Conservation (phyloP, 2,888 invertebrate genomes). For the Prosapia bicincta region DNA sequence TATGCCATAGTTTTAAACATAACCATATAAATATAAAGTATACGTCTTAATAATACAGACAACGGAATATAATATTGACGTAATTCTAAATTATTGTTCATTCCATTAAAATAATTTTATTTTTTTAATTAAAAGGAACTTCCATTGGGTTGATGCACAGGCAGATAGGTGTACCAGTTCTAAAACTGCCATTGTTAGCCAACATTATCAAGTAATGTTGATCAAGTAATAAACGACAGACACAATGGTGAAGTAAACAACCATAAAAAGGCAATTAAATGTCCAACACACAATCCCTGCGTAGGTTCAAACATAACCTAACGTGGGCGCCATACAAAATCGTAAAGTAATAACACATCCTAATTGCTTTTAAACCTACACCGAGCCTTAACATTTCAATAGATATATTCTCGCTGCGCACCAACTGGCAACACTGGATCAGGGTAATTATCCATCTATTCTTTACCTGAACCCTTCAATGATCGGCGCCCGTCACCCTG, state of each 20-base stretch:
- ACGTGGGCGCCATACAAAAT: neutral
- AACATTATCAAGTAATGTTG: no score
- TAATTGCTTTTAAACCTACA: neutral
- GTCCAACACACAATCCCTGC: neutral
- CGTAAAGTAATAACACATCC: neutral
- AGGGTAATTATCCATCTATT: neutral
- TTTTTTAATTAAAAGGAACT: no score
- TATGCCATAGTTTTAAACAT: no score
- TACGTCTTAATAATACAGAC: no score
- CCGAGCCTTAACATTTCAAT: neutral
- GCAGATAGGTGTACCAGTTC: no score
- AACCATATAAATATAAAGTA: no score
- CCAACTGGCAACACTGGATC: neutral
- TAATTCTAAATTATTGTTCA: no score
- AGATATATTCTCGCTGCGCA: neutral
- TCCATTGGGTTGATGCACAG: no score
- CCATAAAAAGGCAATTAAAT: neutral
- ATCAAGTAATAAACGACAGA: neutral
- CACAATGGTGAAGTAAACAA: neutral
- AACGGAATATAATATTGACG: no score
- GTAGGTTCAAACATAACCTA: neutral
- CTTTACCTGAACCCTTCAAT: neutral
- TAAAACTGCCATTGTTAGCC: no score
- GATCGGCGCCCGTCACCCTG: neutral
- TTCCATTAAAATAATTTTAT: no score